Conservation (phyloP, 2,113 vertebrate species). For the Rhea pennata region DNA sequence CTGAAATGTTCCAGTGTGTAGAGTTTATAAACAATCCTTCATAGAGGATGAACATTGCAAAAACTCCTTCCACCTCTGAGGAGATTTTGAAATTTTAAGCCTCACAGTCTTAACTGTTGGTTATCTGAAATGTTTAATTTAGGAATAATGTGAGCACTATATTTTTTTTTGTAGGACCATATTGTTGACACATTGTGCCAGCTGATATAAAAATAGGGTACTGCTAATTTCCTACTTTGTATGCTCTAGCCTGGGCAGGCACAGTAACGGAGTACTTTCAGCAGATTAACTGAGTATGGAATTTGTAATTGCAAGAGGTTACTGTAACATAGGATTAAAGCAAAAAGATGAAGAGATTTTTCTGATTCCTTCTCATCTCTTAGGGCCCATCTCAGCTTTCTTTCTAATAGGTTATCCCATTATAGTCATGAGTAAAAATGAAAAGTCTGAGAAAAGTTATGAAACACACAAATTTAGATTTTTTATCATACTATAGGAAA, state of each 20-base stretch:
- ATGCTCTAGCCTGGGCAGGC: background rate
- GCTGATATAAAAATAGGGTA: background rate
- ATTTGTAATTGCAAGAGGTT: background rate
- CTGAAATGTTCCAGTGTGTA: background rate
- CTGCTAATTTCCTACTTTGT: background rate
- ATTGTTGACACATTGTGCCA: background rate
- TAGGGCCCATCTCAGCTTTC: accelerated
- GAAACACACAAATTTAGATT: background rate
- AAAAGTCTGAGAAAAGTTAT: background rate
- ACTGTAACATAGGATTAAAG: background rate
- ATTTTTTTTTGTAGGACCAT: background rate
- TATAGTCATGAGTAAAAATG: background rate
- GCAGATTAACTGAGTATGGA: background rate
- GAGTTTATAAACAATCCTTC: background rate
- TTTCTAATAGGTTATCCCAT: no score
- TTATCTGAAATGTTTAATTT: background rate
- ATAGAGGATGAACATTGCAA: background rate
- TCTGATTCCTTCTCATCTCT: background rate
- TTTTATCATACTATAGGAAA: background rate
- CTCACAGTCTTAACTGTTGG: background rate
- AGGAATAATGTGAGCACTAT: background rate
- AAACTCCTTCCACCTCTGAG: background rate
- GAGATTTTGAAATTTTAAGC: background rate
- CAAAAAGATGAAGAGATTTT: background rate
- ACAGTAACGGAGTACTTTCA: background rate